These are phyloP conservation scores for Mastomys natalensis DNA, from an alignment of 2,113 vertebrate species.

Conservation along the genomic window DNA sequence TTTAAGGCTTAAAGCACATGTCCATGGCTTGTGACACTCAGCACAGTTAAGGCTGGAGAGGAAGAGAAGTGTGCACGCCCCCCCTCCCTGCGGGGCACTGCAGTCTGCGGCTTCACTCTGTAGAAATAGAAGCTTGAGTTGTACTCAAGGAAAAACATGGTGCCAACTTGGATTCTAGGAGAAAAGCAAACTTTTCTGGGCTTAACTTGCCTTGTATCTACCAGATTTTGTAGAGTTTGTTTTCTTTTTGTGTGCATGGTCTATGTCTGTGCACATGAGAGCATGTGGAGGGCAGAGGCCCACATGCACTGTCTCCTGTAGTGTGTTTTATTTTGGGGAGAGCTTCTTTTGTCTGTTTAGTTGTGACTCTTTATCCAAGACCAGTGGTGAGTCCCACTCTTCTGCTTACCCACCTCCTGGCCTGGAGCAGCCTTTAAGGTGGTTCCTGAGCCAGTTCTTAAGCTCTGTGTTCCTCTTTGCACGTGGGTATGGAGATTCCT, in stretches of 20 bases:
- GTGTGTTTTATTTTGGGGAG: neutral
- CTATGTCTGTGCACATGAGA: neutral
- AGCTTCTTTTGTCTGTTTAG: neutral
- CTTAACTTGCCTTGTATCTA: neutral
- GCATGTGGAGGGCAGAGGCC: neutral
- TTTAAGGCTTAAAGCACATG: neutral
- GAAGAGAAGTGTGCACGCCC: fast-evolving
- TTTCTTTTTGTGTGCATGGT: neutral
- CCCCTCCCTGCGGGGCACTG: fast-evolving
- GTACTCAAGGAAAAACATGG: neutral
- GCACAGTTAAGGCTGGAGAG: no score
- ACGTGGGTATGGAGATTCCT: neutral
- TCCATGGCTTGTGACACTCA: fast-evolving
- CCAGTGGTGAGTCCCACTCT: fast-evolving
- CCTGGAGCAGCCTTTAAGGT: neutral
- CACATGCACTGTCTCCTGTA: neutral
- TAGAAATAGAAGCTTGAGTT: neutral
- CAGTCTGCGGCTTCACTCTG: neutral
- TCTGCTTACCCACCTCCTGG: neutral
- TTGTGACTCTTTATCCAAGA: neutral
- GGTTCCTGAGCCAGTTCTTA: neutral
- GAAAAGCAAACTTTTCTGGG: neutral
- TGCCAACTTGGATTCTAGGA: neutral
- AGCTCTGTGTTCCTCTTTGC: neutral
- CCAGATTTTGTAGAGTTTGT: neutral